phyloP scores from a whole-genome alignment of 2,113 vertebrate genomes.

The Oreochromis tanganicae region DNA sequence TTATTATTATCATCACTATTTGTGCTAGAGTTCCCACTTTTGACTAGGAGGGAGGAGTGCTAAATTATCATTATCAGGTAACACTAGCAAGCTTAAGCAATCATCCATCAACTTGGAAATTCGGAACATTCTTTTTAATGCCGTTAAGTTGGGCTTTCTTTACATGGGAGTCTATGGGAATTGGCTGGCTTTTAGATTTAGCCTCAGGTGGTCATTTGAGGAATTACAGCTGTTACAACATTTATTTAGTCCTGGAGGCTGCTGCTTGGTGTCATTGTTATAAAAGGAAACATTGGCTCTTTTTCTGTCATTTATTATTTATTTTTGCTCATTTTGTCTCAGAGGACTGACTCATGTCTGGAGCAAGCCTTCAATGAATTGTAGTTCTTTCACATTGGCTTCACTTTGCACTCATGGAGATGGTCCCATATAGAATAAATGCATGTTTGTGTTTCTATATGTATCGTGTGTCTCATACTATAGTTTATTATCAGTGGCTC shows the following conservation, averaged over 20 bases:
- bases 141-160: not conserved
- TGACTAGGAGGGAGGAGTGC: not conserved
- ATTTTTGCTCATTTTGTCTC: not conserved
- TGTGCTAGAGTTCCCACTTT: not conserved
- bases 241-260: not conserved
- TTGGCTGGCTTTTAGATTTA: not conserved
- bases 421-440: not conserved
- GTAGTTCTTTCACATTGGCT: not conserved
- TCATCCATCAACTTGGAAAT: not conserved
- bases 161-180: not conserved
- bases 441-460: not conserved
- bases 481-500: not conserved
- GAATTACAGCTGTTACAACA: not conserved
- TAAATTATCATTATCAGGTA: not conserved
- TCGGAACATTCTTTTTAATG: not conserved
- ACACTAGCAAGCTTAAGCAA: not conserved
- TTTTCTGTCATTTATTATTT: not conserved
- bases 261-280: not conserved
- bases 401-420: not conserved
- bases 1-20: fast-evolving
- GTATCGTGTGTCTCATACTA: not conserved
- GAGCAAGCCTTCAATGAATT: not conserved
- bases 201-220: not conserved
- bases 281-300: not conserved
- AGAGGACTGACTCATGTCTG: not conserved